These are phyloP conservation scores for Tipula unca DNA, from an alignment of 2,888 invertebrate species.

Conservation along the genomic window DNA sequence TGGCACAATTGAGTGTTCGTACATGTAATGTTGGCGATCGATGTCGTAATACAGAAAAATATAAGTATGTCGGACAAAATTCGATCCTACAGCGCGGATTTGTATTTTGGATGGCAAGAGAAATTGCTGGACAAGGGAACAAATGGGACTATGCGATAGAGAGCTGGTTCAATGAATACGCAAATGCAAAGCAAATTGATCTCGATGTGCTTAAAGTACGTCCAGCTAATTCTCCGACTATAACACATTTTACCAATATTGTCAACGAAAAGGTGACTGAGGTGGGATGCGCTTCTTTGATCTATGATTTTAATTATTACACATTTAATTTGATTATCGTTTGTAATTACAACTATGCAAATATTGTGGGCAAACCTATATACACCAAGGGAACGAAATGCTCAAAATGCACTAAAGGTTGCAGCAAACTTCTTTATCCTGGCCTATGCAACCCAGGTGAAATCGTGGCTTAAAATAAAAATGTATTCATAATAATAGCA, in stretches of 20 bases:
- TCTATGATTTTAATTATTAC: not conserved
- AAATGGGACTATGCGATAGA: not conserved
- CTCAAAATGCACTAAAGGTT: conserved; percentile 22
- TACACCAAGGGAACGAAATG: conserved; percentile 21
- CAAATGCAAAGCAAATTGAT: not conserved
- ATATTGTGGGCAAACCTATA: conserved; percentile 19
- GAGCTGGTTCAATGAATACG: not conserved
- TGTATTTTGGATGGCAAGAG: not conserved
- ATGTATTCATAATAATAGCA: no score
- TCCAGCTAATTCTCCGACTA: not conserved
- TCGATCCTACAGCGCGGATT: not conserved
- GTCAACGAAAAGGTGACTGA: not conserved
- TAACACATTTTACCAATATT: not conserved
- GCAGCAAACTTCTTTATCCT: not conserved
- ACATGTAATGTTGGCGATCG: not conserved
- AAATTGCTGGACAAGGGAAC: not conserved
- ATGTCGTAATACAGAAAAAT: not conserved
- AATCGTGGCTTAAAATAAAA: not conserved
- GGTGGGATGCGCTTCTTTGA: not conserved
- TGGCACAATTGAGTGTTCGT: not conserved
- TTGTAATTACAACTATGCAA: conserved; percentile 23
- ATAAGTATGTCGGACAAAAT: conserved; percentile 8
- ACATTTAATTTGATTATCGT: not conserved
- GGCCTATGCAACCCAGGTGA: not conserved
- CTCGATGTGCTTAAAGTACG: not conserved